Percentiles rank a stretch among this genome's conserved stretches.
phyloP scores from a whole-genome alignment of 2,888 invertebrate species.

The Liopterus haemorrhoidalis region DNA sequence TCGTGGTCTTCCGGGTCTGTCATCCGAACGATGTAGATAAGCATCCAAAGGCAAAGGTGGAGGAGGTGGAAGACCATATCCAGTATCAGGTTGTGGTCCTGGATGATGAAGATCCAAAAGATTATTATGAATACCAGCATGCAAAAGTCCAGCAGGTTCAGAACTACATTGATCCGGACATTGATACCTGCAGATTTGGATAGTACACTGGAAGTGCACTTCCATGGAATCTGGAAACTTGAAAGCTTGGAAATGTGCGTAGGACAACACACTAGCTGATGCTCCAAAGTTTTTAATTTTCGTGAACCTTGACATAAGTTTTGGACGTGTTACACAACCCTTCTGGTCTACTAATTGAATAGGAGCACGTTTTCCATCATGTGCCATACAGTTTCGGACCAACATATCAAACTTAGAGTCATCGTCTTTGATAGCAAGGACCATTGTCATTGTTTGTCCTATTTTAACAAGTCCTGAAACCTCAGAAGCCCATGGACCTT shows the following conservation, averaged over 20 bases:
- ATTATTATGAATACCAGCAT: constrained; percentile 39
- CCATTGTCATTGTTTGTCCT: constrained; percentile 96
- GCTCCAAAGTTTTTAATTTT: constrained; percentile 94
- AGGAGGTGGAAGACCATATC: constrained; percentile 67
- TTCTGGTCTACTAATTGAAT: constrained; percentile 89
- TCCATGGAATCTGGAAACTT: constrained; percentile 96
- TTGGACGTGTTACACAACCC: constrained; percentile 87
- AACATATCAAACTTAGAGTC: constrained; percentile 94
- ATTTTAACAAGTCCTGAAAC: constrained; percentile 91
- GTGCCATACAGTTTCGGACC: constrained; percentile 89
- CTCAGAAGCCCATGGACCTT: constrained; percentile 93
- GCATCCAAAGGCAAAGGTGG: constrained; percentile 56
- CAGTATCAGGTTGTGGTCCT: constrained; percentile 51
- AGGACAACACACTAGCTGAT: constrained; percentile 83
- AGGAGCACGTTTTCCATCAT: constrained; percentile 88
- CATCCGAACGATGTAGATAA: constrained; percentile 60
- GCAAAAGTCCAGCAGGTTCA: constrained; percentile 34
- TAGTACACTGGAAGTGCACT: constrained; percentile 92
- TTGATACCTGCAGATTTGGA: constrained; percentile 87
- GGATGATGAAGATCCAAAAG: constrained; percentile 55
- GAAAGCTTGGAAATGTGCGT: constrained; percentile 92
- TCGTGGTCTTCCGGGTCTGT: constrained; percentile 54
- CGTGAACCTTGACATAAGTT: constrained; percentile 88
- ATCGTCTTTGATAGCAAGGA: constrained; percentile 88
- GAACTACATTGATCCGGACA: constrained; percentile 82